Percentiles rank a stretch among this genome's conserved stretches.
These are phyloP conservation scores for Hafferia zeledoni DNA, from an alignment of 2,797 vertebrate species.

Conservation along the genomic window DNA sequence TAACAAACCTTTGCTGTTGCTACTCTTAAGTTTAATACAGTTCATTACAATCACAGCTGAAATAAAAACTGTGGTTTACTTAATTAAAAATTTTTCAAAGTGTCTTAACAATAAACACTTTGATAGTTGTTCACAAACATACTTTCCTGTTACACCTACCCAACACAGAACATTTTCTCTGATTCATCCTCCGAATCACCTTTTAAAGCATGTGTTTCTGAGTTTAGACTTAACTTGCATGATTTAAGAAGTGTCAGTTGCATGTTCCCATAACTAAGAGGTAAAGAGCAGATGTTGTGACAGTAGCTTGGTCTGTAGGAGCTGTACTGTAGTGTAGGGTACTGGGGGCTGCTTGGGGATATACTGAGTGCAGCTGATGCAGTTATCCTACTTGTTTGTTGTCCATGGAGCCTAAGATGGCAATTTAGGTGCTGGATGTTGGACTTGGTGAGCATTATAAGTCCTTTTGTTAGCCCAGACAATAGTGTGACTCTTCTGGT, in stretches of 20 bases:
- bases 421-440: not conserved
- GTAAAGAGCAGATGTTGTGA: not conserved
- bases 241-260: not conserved
- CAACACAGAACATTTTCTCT: not conserved
- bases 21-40: slow-evolving; percentile 12
- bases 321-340: not conserved
- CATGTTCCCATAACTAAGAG: not conserved
- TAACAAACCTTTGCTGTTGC: slow-evolving; percentile 41
- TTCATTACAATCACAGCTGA: not conserved
- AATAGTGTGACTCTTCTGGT: not conserved
- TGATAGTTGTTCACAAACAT: not conserved
- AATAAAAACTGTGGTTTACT: not conserved
- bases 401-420: not conserved
- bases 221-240: not conserved
- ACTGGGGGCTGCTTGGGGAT: not conserved
- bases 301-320: not conserved
- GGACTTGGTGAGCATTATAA: not conserved
- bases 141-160: not conserved
- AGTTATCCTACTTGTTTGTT: not conserved
- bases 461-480: not conserved
- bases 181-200: not conserved
- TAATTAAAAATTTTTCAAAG: slow-evolving; percentile 47
- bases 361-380: not conserved
- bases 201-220: not conserved
- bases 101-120: not conserved